Percentiles rank a stretch among this genome's conserved stretches.
Conservation (phyloP, 2,113 vertebrate genomes). For the Peucedramus taeniatus region DNA sequence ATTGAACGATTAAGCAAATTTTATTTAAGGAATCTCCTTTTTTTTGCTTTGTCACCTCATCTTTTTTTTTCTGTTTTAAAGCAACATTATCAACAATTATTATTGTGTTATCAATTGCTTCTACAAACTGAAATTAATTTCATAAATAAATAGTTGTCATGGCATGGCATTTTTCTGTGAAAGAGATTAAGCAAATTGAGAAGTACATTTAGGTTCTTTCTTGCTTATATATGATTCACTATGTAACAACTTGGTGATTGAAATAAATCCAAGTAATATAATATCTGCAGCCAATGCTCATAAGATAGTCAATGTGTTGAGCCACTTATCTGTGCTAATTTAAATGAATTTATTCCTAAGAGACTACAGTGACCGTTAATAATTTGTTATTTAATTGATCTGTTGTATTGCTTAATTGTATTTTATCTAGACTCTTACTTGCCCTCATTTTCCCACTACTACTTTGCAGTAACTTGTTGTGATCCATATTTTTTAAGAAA, state of each 20-base stretch:
- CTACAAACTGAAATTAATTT: not conserved
- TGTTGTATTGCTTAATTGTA: not conserved
- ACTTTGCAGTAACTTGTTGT: not conserved
- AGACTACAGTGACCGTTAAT: not conserved
- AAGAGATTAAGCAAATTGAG: not conserved
- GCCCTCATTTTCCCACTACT: not conserved
- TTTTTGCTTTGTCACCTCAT: not conserved
- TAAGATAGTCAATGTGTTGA: not conserved
- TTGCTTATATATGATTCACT: not conserved
- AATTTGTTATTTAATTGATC: not conserved
- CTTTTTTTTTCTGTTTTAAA: not conserved
- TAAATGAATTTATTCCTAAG: not conserved
- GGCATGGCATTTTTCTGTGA: not conserved
- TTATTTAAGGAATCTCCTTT: not conserved
- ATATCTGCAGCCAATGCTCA: not conserved
- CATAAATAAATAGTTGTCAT: not conserved
- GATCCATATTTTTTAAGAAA: not conserved
- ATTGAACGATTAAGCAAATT: not conserved
- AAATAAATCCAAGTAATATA: not conserved
- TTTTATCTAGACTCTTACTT: not conserved
- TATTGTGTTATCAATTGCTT: not conserved
- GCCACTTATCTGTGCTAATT: not conserved
- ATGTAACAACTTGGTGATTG: not conserved
- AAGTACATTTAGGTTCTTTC: not conserved
- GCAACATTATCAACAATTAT: not conserved